phyloP scores from a whole-genome alignment of 1,140 invertebrate genomes.

The Pachypeltis micranthus region DNA sequence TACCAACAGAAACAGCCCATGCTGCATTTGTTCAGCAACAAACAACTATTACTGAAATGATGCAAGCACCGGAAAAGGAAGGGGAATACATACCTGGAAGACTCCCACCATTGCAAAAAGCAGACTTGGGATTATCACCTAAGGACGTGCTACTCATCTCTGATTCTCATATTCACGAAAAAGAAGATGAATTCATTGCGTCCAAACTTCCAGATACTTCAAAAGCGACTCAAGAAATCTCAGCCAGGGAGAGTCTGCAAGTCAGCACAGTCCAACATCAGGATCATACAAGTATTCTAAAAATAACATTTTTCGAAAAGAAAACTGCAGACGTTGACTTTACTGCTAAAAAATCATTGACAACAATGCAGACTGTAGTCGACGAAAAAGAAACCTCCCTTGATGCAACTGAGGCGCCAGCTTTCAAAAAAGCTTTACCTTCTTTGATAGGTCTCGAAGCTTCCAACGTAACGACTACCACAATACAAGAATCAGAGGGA shows the following conservation, averaged over 20 bases:
- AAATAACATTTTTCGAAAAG: slow-evolving; percentile 34
- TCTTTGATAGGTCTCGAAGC: slow-evolving; percentile 42
- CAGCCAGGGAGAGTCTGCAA: slow-evolving; percentile 44
- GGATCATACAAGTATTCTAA: slow-evolving; percentile 43
- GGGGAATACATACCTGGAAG: slow-evolving; percentile 40
- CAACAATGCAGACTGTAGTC: slow-evolving; percentile 42
- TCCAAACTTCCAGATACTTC: slow-evolving; percentile 37
- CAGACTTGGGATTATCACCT: slow-evolving; percentile 43
- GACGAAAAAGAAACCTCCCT: slow-evolving; percentile 47
- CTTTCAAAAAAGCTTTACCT: slow-evolving; percentile 38
- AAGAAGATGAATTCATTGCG: slow-evolving; percentile 43
- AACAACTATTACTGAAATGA: slow-evolving; percentile 45
- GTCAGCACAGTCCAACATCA: slow-evolving; percentile 45
- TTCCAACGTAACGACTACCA: slow-evolving; percentile 38
- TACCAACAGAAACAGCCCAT: slow-evolving; percentile 60
- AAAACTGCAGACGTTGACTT: slow-evolving; percentile 44
- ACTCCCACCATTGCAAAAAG: slow-evolving; percentile 46
- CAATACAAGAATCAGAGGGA: slow-evolving; percentile 46
- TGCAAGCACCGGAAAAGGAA: slow-evolving; percentile 51
- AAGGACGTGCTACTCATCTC: slow-evolving; percentile 48
- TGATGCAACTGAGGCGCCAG: slow-evolving; percentile 33
- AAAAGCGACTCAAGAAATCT: slow-evolving; percentile 42
- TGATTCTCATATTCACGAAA: slow-evolving; percentile 45
- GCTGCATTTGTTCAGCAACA: slow-evolving; percentile 50
- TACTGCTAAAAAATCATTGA: slow-evolving; percentile 43